Evolutionary conservation across 2,113 vertebrate species (phyloP).

Genomic region (Xenus cinereus): DNA sequence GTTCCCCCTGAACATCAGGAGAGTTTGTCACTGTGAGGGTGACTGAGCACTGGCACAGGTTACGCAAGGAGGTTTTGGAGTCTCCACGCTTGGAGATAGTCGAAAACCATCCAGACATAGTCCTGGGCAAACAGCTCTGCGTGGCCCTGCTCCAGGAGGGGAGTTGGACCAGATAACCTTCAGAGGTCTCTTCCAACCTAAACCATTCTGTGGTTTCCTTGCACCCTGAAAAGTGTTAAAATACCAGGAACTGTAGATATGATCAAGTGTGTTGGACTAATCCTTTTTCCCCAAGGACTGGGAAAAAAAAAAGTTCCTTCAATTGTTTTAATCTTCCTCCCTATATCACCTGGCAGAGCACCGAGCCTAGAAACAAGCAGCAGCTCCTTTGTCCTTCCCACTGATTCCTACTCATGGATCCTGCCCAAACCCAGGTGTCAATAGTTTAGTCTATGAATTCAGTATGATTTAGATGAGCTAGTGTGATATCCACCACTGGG

Average conservation of each 20-base stretch:
- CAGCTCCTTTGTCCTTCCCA: background rate
- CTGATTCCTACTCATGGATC: background rate
- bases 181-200: background rate
- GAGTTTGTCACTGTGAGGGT: background rate
- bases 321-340: conserved; percentile 13
- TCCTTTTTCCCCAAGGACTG: background rate
- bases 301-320: background rate
- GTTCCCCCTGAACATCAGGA: background rate
- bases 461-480: background rate
- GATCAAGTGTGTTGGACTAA: background rate
- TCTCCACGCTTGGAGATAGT: background rate
- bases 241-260: background rate
- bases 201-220: background rate
- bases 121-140: background rate
- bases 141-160: background rate
- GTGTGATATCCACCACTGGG: background rate
- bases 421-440: background rate
- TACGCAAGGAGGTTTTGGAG: background rate
- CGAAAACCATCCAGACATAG: fast-evolving
- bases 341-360: background rate
- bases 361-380: background rate
- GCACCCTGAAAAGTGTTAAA: background rate
- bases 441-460: background rate
- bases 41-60: background rate
- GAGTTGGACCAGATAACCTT: background rate